Evolutionary conservation across 2,888 invertebrate genomes (phyloP).

Genomic region (Aspidiotus rigidus): DNA sequence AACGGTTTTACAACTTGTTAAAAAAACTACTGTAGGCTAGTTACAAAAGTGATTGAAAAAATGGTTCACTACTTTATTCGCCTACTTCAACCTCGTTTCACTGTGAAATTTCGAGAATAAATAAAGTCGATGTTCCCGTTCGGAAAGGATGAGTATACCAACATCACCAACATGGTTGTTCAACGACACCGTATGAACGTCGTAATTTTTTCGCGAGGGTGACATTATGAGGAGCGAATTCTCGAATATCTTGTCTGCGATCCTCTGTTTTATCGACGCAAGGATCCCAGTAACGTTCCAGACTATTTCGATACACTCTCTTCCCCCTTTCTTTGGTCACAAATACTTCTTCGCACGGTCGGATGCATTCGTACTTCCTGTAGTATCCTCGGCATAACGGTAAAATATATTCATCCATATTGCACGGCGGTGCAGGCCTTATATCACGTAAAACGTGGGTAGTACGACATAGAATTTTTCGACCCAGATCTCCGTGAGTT

Average conservation of each 20-base stretch:
- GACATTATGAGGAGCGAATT: slow-evolving; percentile 22
- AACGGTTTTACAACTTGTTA: too few relatives aligned
- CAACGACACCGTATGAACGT: neutral
- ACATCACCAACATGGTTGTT: slow-evolving; percentile 22
- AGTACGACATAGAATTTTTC: slow-evolving; percentile 21
- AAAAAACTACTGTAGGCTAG: too few relatives aligned
- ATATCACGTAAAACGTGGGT: slow-evolving; percentile 8
- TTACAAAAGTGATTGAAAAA: too few relatives aligned
- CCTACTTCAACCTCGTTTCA: too few relatives aligned
- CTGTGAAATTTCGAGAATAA: neutral
- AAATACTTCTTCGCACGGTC: slow-evolving; percentile 25
- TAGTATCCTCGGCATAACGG: slow-evolving; percentile 22
- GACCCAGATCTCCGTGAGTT: slow-evolving; percentile 22
- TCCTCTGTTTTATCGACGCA: slow-evolving; percentile 14
- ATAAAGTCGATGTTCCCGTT: neutral
- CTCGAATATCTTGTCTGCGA: slow-evolving; percentile 13
- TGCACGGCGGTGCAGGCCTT: slow-evolving; percentile 19
- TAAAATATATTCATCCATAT: slow-evolving; percentile 20
- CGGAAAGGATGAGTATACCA: neutral
- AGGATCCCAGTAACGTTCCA: slow-evolving; percentile 22
- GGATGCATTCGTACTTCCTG: slow-evolving; percentile 16
- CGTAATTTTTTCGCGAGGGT: slow-evolving; percentile 11
- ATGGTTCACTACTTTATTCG: too few relatives aligned
- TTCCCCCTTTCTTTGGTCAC: neutral
- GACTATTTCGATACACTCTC: slow-evolving; percentile 13